A percentile compares a stretch with the other conserved stretches of the same genome.
phyloP scores from a whole-genome alignment of 1,140 invertebrate species.

The Drosophila pachea region DNA sequence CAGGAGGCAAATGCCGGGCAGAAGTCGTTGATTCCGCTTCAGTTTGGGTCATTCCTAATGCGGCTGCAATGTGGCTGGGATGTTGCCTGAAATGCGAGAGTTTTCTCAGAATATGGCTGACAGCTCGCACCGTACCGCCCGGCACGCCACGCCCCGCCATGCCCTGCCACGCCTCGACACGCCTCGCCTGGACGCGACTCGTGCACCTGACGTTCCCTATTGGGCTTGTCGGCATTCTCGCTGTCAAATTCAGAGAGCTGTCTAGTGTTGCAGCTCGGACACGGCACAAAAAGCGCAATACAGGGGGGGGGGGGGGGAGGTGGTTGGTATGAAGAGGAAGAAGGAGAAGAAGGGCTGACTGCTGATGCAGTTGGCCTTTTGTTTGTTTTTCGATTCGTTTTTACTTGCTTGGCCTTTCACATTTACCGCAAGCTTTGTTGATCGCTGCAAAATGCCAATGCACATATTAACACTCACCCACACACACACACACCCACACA shows the following conservation, averaged over 20 bases:
- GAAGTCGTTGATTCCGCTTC: too few species aligned
- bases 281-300: conserved; percentile 7
- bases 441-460: conserved; percentile 12
- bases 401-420: not conserved
- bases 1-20: too few species aligned
- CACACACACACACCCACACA: conserved; percentile 16
- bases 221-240: conserved; percentile 19
- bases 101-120: conserved; percentile 24
- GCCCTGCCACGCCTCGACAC: conserved; percentile 4
- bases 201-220: conserved; percentile 31
- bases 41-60: too few species aligned
- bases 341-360: too few species aligned
- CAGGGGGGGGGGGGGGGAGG: not conserved
- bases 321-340: conserved; percentile 14
- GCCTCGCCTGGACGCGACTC: too few species aligned
- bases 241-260: conserved; percentile 21
- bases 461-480: not conserved
- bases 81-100: not conserved
- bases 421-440: conserved; percentile 24
- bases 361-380: conserved; percentile 4
- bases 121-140: not conserved
- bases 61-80: too few species aligned
- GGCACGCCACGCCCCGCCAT: conserved; percentile 2
- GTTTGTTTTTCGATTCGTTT: conserved; percentile 2
- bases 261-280: conserved; percentile 8